Evolutionary conservation across 2,113 vertebrate genomes (phyloP), one percentile per base, ranked within the genome.

Genomic region (Acrocephalus kingi): DNA sequence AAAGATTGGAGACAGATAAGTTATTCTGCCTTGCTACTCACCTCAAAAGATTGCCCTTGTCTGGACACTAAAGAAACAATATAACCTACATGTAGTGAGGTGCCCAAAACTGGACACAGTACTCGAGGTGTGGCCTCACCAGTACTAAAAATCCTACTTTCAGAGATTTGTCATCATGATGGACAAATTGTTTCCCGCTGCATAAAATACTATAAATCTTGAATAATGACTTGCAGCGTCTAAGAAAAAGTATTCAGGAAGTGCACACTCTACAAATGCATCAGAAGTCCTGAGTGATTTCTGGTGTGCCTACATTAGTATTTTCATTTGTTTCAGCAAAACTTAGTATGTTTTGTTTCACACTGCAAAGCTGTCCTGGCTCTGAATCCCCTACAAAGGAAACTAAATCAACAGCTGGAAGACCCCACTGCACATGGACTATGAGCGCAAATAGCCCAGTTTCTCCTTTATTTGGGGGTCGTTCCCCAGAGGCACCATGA

Each of bases 101-200:
- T 6, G 2, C 15, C 39, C 37, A 67, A 67, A 81, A n/a, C 33
- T 33, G 37, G 18, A 33, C 8, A 14, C 18, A n/a, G 11, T 45
- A 37, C 13, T 24, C 0, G 0, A n/a, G 33, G 13, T 52, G 13
- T 0, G 0, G 33, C 22, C 33, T 33, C 33, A 52, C 2, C 33
- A 59, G 33, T 20, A 52, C 31, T 45, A 52, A 45, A 51, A 45
- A 30, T 25, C 8, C 1, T 58, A 3, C 55, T 80, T 20, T 80
- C 41, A 56, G n/a, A 16, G 6, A 4, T 67, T 61, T 58, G 3
- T 37, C 49, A 45, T 72, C 39, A 49, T 62, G 35, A 54, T 20
- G 8, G 30, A 84, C 3, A 28, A 77, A 58, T 28, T 72, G 6
- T 59, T 67, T 23, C 10, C 59, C 3, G 3, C 5, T 37, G 9